phyloP scores from a whole-genome alignment of 1,140 invertebrate species.

The Pseudomyrmex concolor region DNA sequence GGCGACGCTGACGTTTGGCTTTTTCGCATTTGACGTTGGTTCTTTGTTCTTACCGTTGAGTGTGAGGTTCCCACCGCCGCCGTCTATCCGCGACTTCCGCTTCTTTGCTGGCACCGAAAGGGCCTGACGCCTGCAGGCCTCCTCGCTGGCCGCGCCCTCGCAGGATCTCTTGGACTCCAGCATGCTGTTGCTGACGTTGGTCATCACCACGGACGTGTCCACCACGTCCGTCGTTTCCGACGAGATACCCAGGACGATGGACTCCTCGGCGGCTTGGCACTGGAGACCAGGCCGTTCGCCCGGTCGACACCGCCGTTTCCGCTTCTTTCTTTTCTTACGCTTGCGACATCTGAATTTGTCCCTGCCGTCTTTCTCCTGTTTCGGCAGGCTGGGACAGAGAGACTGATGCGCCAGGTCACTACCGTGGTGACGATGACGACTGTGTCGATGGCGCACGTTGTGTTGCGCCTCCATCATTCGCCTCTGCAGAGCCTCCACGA shows the following conservation, averaged over 20 bases:
- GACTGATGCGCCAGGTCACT: slow-evolving; percentile 69
- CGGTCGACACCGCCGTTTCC: slow-evolving; percentile 73
- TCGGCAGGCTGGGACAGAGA: slow-evolving; percentile 71
- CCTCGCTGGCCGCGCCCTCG: slow-evolving; percentile 77
- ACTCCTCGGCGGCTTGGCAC: slow-evolving; percentile 69
- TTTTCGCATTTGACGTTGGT: slow-evolving; percentile 69
- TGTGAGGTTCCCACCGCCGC: slow-evolving; percentile 53
- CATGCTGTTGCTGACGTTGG: slow-evolving; percentile 28
- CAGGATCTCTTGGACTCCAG: slow-evolving; percentile 79
- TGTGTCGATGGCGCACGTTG: slow-evolving; percentile 78
- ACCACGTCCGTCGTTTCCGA: slow-evolving; percentile 1
- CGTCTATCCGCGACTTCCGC: slow-evolving; percentile 80
- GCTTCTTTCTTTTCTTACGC: slow-evolving; percentile 80
- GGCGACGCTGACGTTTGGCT: slow-evolving; percentile 66
- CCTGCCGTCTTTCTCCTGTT: slow-evolving; percentile 75
- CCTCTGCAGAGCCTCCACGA: slow-evolving; percentile 78
- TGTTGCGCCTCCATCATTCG: slow-evolving; percentile 77
- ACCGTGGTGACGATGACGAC: slow-evolving; percentile 61
- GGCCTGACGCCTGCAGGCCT: slow-evolving; percentile 74
- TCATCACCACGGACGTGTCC: slow-evolving; percentile 17
- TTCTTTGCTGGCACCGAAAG: slow-evolving; percentile 78
- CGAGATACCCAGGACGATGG: too few relatives aligned
- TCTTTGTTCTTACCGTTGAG: slow-evolving; percentile 71
- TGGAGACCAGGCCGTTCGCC: slow-evolving; percentile 73
- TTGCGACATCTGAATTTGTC: slow-evolving; percentile 80